Conservation (phyloP, 2,797 vertebrate genomes). For the Sparidentex hasta region DNA sequence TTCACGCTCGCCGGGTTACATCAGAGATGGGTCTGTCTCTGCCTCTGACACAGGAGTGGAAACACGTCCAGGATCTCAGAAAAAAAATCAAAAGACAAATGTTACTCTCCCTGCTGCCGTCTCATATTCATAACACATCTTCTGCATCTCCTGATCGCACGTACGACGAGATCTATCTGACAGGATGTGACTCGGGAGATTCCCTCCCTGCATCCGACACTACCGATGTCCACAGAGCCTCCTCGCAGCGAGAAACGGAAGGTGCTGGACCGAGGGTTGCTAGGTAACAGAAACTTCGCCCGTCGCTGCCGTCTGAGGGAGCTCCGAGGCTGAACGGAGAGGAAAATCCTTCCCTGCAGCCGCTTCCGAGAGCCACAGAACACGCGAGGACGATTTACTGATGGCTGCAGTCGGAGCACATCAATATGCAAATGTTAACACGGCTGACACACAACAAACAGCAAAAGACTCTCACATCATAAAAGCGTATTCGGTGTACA, state of each 20-base stretch:
- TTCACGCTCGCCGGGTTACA: conserved; percentile 37
- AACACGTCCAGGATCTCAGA: accelerated
- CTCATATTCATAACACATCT: neutral
- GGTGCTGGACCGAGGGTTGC: conserved; percentile 72
- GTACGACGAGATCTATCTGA: neutral
- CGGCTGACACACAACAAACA: neutral
- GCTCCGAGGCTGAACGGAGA: conserved; percentile 58
- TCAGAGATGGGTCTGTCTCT: conserved; percentile 2
- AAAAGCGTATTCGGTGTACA: neutral
- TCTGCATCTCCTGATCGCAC: neutral
- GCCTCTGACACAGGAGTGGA: neutral
- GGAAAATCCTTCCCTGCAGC: conserved; percentile 71
- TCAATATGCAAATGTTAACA: conserved; percentile 12
- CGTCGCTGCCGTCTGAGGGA: conserved; percentile 49
- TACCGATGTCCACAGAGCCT: conserved; percentile 49
- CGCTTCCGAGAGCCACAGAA: conserved; percentile 22
- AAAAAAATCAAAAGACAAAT: neutral
- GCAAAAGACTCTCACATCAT: neutral
- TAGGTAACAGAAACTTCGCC: conserved; percentile 80
- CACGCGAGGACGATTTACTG: conserved; percentile 46
- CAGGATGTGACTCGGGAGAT: conserved; percentile 33
- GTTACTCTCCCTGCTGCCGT: neutral
- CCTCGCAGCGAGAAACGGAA: conserved; percentile 55
- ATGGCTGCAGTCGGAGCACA: conserved; percentile 41
- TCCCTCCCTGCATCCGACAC: conserved; percentile 22